A percentile compares a stretch with the other conserved stretches of the same genome.
phyloP scores from a whole-genome alignment of 2,113 vertebrate species.

The Cinclus mexicanus region DNA sequence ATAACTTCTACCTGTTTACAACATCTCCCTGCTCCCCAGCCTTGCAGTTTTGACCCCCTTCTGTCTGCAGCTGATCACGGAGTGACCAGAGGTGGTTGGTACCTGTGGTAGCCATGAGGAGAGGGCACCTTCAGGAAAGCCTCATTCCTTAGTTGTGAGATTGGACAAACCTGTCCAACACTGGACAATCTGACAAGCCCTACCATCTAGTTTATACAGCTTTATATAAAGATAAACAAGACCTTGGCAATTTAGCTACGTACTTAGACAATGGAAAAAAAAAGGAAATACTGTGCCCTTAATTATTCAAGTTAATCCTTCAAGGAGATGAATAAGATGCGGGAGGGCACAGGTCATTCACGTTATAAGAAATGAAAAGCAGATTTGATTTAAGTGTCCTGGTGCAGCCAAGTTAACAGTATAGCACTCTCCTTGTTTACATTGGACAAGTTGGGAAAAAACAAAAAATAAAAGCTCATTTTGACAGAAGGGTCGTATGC shows the following conservation, averaged over 20 bases:
- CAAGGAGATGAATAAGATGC: not conserved
- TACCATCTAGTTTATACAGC: not conserved
- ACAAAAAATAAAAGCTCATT: not conserved
- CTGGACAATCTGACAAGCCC: not conserved
- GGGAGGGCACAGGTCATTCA: not conserved
- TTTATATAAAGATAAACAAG: not conserved
- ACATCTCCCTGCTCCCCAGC: not conserved
- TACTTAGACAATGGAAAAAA: not conserved
- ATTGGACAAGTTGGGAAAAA: not conserved
- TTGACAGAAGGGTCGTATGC: not conserved
- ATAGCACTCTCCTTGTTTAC: not conserved
- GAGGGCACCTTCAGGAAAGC: not conserved
- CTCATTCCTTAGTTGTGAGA: not conserved
- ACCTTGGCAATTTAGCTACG: accelerated
- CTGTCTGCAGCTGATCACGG: not conserved
- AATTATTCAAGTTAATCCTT: not conserved
- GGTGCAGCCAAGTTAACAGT: not conserved
- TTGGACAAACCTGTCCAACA: not conserved
- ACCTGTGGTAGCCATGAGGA: not conserved
- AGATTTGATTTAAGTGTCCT: not conserved
- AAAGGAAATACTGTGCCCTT: not conserved
- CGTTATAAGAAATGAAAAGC: not conserved
- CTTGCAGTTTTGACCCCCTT: not conserved
- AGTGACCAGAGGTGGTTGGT: not conserved
- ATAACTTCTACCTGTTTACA: too few relatives aligned